Evolutionary conservation across 1,140 invertebrate species (phyloP), one percentile per base, ranked within the genome.

Genomic region (Brachionus manjavacas): DNA sequence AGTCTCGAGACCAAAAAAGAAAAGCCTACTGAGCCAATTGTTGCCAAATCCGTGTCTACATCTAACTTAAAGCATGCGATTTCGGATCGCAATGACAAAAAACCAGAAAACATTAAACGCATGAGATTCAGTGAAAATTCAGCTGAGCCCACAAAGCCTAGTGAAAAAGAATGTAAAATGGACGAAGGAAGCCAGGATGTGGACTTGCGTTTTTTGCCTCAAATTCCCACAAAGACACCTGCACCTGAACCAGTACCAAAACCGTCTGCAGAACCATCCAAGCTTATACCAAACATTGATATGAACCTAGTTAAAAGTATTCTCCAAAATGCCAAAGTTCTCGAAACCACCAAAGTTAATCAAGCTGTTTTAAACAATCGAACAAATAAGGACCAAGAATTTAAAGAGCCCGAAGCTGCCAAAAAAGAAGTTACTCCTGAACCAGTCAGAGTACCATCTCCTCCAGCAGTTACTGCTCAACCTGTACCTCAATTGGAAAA

Each of bases 331-430:
- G 41, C 72, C 41, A 76, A 76, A 31, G 35, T 4, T 70, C 23
- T 70, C 12, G 66, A 70, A 23, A 31, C 3, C 9, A 31, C 25
- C 25, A 70, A 35, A 70, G 14, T 39, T n/a, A 70, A 70, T 28
- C 25, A 70, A 35, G 8, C 35, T 25, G 23, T 76, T 8, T 49
- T 49, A 49, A 76, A 76, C 16, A 43, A 74, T 41, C 70, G 66
- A n/a, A 74, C 70, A n/a, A 74, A 74, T 4, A 74, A 74, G 46
- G 70, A 74, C 20, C 70, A 74, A 43, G 70, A 41, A 39, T 2
- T 46, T 23, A 43, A 74, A 74, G 70, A 74, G 9, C 14, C 31
- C 4, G 9, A 74, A 41, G 12, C 70, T 16, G 14, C 20, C n/a
- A 46, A 49, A 14, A 46, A 76, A 76, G 25, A 76, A 14, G 23